A percentile compares a stretch with the other conserved stretches of the same genome.
These are phyloP conservation scores for Xenopus borealis DNA, from an alignment of 2,113 vertebrate species.

Conservation along the genomic window DNA sequence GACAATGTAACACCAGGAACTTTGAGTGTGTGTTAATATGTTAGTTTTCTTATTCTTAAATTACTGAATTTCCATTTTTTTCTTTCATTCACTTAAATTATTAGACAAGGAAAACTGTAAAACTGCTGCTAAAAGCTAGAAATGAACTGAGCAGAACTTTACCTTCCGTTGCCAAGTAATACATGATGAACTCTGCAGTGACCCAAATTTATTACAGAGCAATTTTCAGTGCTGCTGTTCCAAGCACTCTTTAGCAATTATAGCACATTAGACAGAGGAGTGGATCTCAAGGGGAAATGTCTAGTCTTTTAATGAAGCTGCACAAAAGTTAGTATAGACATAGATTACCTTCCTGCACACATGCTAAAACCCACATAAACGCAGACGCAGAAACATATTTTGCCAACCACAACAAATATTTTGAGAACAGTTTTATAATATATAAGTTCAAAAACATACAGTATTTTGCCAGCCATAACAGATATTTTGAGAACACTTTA, in stretches of 20 bases:
- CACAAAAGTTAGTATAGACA: constrained; percentile 55
- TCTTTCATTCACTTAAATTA: constrained; percentile 60
- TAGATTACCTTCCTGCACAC: constrained; percentile 49
- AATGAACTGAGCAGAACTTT: constrained; percentile 58
- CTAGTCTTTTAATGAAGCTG: constrained; percentile 68
- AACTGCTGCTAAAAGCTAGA: constrained; percentile 54
- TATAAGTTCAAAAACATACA: too few species aligned
- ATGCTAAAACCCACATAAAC: background rate
- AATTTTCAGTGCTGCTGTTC: constrained; percentile 47
- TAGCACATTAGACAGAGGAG: constrained; percentile 62
- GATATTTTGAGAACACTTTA: too few species aligned
- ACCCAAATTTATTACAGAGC: constrained; percentile 69
- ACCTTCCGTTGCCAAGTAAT: constrained; percentile 66
- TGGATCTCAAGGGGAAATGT: constrained; percentile 60
- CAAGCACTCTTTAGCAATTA: constrained; percentile 66
- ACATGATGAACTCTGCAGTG: constrained; percentile 66
- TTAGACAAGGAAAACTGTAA: constrained; percentile 57
- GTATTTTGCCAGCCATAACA: too few species aligned
- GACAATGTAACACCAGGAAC: too few species aligned
- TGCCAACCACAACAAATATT: too few species aligned
- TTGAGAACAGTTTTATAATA: too few species aligned
- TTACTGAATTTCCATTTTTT: constrained; percentile 53
- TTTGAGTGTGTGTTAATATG: too few species aligned
- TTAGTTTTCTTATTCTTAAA: too few species aligned
- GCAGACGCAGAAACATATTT: background rate